A percentile compares a stretch with the other conserved stretches of the same genome.
phyloP scores from a whole-genome alignment of 2,797 vertebrate species.

The Myoxocephalus aenaeus region DNA sequence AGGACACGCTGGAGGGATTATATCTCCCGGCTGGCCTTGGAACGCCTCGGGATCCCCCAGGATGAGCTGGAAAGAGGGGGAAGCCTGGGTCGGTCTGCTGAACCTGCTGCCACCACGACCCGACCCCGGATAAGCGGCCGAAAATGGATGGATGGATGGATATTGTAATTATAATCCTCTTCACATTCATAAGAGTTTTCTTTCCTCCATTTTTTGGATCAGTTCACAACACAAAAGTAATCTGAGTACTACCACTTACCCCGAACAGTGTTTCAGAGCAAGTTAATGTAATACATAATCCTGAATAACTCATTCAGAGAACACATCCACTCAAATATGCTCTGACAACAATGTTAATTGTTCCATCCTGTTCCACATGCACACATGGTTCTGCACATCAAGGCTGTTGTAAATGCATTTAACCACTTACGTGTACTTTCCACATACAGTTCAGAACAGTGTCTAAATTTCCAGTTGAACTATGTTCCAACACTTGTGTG shows the following conservation, averaged over 20 bases:
- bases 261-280: conserved; percentile 3
- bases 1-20: too few relatives aligned
- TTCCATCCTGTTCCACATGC: conserved; percentile 4
- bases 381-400: conserved; percentile 13
- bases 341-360: conserved; percentile 11
- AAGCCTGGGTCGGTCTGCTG: too few relatives aligned
- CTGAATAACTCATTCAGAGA: conserved; percentile 20
- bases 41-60: too few relatives aligned
- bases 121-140: too few relatives aligned
- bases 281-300: conserved; percentile 21
- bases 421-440: neutral
- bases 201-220: neutral
- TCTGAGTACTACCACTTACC: neutral
- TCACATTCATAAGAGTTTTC: neutral
- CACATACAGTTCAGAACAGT: neutral
- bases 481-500: neutral
- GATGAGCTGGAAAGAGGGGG: too few relatives aligned
- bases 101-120: too few relatives aligned
- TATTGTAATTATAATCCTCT: neutral
- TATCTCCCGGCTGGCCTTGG: too few relatives aligned
- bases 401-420: neutral
- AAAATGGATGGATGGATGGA: too few relatives aligned
- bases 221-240: neutral
- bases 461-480: neutral
- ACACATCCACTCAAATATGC: conserved; percentile 3